These are phyloP conservation scores for Heliconius charithonia DNA, from an alignment of 2,888 invertebrate genomes.

Conservation along the genomic window DNA sequence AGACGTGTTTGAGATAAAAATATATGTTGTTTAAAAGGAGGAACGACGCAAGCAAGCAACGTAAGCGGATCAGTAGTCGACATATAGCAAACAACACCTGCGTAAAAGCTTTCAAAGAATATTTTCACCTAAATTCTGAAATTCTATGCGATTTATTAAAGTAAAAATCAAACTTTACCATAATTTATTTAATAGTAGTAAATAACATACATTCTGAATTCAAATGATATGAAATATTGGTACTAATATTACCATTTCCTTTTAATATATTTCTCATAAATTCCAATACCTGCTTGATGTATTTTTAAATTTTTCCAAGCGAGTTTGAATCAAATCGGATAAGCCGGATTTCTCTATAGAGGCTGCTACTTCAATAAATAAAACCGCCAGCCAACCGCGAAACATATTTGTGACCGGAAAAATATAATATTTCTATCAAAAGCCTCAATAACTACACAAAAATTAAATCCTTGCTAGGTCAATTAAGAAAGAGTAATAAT, in stretches of 20 bases:
- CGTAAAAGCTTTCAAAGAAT: constrained; percentile 40
- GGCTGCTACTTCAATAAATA: constrained; percentile 37
- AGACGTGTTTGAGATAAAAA: constrained; percentile 20
- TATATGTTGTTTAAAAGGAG: constrained; percentile 22
- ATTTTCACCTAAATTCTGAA: neutral
- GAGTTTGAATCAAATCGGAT: constrained; percentile 36
- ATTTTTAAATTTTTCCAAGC: constrained; percentile 29
- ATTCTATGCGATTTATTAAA: neutral
- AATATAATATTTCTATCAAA: constrained; percentile 34
- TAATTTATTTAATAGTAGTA: neutral
- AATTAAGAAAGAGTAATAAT: neutral
- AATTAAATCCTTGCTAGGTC: neutral
- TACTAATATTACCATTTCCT: constrained; percentile 25
- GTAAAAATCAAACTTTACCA: neutral
- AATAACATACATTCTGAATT: neutral
- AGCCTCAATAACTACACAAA: constrained; percentile 25
- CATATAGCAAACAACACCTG: constrained; percentile 45
- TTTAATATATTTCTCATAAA: constrained; percentile 26
- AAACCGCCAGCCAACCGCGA: constrained; percentile 32
- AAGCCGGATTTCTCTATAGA: constrained; percentile 28
- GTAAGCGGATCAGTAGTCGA: constrained; percentile 42
- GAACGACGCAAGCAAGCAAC: neutral
- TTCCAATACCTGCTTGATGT: constrained; percentile 22
- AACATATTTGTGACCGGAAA: constrained; percentile 39
- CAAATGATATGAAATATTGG: neutral